Evolutionary conservation across 2,113 vertebrate species (phyloP).

Genomic region (Halcyon malimbica): DNA sequence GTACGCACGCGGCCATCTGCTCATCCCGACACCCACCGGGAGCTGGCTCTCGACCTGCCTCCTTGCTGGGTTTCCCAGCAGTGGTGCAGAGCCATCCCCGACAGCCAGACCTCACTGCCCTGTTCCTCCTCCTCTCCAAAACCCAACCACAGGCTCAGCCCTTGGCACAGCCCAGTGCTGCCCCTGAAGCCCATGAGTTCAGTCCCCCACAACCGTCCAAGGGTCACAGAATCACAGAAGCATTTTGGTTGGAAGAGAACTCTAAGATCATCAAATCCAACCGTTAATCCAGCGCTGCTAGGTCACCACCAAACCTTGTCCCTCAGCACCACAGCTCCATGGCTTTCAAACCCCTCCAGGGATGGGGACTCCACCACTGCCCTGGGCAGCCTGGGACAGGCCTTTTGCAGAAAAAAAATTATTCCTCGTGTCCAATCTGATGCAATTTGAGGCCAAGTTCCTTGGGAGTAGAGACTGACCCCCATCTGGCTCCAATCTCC

Average conservation of each 20-base stretch:
- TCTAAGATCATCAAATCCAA: neutral
- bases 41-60: neutral
- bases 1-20: neutral
- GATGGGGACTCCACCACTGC: neutral
- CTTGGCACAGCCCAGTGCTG: neutral
- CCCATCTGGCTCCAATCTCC: no score
- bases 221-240: neutral
- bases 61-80: neutral
- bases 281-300: neutral
- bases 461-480: no score
- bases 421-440: no score
- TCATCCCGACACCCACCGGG: rapidly evolving
- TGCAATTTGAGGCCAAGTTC: no score
- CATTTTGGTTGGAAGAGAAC: neutral
- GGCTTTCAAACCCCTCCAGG: neutral
- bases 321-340: neutral
- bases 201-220: neutral
- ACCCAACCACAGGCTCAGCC: neutral
- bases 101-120: neutral
- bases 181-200: neutral
- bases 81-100: neutral
- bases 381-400: no score
- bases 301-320: neutral
- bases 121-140: neutral
- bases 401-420: no score